Evolutionary conservation across 2,113 vertebrate genomes (phyloP), one percentile per base, ranked within the genome.

Genomic region (Oryzias celebensis): DNA sequence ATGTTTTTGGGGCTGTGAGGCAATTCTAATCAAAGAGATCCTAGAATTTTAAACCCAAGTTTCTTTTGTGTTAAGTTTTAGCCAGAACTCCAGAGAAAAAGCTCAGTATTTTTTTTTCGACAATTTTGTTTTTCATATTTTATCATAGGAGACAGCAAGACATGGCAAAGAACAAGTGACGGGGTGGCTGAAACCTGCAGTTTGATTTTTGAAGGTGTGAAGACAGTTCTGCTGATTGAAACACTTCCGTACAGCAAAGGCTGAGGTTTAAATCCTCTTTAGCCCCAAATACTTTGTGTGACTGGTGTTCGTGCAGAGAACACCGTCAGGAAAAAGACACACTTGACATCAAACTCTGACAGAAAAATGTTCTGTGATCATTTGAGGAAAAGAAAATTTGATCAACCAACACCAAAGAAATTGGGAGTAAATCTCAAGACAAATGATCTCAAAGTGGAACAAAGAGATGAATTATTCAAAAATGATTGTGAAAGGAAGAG

Each of bases 401-500:
- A 74, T 71, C 77, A 71, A 46, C 82, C 66, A 66, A 50, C 64
- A 70, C 82, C 69, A 65, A 55, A 80, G 75, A 64, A 73, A 80
- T 68, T 73, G 76, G 63, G 83, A 71, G 78, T 83, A 80, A 87
- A 84, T 82, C 85, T 85, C 81, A 85, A 85, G 74, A 84, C 78
- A 78, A 87, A 85, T 80, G 76, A 86, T 85, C 83, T 78, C 36
- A 43, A 63, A 73, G 50, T 66, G 67, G 85, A 87, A 85, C 81
- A 84, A 85, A 88, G 83, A 61, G 31, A 88, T 88, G 85, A 88
- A 88, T 88, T 75, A 88, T 88, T 88, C 85, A 87, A 45, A 82
- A 68, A 77, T 62, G 72, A 79, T 78, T 83, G 69, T 81, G 81
- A 79, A 80, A 78, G 75, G 68, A 71, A 71, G 75, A 78, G 76